Evolutionary conservation across 2,888 invertebrate species (phyloP), one percentile per base, ranked within the genome.

Genomic region (Pterobdella sp.): DNA sequence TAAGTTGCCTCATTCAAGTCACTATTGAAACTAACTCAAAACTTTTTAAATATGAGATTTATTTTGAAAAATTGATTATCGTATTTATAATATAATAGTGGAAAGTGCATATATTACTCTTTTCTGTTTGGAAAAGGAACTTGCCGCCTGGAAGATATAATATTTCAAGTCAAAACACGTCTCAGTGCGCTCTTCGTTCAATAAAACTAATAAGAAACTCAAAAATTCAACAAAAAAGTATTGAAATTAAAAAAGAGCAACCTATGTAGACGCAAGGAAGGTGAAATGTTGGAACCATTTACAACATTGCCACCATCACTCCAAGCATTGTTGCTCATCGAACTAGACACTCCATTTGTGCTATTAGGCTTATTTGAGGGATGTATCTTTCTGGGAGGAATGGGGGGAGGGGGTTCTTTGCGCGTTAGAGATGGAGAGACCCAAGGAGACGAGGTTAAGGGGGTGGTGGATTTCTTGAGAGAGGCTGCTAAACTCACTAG

Each of bases 361-460:
- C 26, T 56, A 56, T n/a, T n/a, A 56, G 4, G 18, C 18, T n/a
- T 56, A 56, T n/a, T 56, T 26, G 18, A 26, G 26, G 4, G 18
- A 56, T 56, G 60, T 3, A 56, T 4, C 37, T 69, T 70, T 71
- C 89, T 81, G 0, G 89, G 89, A 14, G 89, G 89, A 72, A 89
- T 84, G 36, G 75, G 75, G 22, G 7, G 89, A 88, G 32, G 89
- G 4, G 89, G 88, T 71, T 81, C 80, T 73, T 81, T 77, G 64
- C 81, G 80, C 66, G 79, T 77, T 32, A 82, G 64, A 73, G 86
- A 84, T 0, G 88, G 88, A 56, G 88, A 88, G 75, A 86, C 86
- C 74, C 87, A 69, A 32, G 78, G 78, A 1, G 78, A 78, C 14
- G 77, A 77, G 65, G 74, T 77, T 56, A 77, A 70, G 35, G 76